A percentile compares a stretch with the other conserved stretches of the same genome.
These are phyloP conservation scores for Misgurnus anguillicaudatus DNA, from an alignment of 2,113 vertebrate species.

Conservation along the genomic window DNA sequence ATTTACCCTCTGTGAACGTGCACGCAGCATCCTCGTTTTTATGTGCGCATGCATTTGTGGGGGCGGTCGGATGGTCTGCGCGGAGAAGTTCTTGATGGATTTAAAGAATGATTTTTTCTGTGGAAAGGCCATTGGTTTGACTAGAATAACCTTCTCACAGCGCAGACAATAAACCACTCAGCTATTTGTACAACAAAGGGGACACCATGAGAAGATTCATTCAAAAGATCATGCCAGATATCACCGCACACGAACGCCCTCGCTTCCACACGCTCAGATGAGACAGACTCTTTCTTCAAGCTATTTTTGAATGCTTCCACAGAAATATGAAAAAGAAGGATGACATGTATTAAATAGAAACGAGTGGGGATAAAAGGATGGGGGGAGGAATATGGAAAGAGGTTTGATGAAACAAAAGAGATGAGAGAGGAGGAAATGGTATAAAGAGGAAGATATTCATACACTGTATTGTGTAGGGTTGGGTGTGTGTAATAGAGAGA, in stretches of 20 bases:
- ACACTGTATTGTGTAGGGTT: background rate
- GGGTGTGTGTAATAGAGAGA: constrained; percentile 10
- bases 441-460: constrained; percentile 35
- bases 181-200: constrained; percentile 46
- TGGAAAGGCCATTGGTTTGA: constrained; percentile 26
- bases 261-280: constrained; percentile 17
- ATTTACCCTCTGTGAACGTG: constrained; percentile 4
- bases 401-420: constrained; percentile 32
- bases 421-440: constrained; percentile 23
- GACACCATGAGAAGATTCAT: constrained; percentile 42
- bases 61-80: constrained; percentile 8
- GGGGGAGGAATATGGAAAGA: constrained; percentile 27
- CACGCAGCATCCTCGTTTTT: constrained; percentile 5
- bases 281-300: constrained; percentile 10
- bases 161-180: constrained; percentile 36
- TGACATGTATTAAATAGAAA: constrained; percentile 45
- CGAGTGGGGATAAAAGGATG: constrained; percentile 30
- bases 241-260: constrained; percentile 11
- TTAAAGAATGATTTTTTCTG: background rate
- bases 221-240: constrained; percentile 33
- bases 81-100: constrained; percentile 6
- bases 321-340: constrained; percentile 48
- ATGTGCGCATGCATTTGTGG: constrained; percentile 2
- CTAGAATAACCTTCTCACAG: constrained; percentile 39
- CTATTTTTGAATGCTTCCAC: constrained; percentile 48